Evolutionary conservation across 2,113 vertebrate genomes (phyloP).

Genomic region (Onychostoma macrolepis): DNA sequence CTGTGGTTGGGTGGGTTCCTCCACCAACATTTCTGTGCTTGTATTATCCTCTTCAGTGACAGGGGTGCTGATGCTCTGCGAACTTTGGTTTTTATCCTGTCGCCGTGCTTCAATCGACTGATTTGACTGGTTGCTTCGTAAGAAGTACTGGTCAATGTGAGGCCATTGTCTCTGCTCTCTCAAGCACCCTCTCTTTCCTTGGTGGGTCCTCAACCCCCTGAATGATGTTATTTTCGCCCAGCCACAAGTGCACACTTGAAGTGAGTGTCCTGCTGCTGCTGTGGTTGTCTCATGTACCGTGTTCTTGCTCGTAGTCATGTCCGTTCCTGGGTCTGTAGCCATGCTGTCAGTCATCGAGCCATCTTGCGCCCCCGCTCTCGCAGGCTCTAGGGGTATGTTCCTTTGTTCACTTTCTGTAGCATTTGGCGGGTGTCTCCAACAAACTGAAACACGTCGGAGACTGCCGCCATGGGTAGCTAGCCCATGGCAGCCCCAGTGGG

Average conservation of each 20-base stretch:
- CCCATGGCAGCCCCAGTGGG: background rate
- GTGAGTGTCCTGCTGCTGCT: background rate
- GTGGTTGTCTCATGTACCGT: slow-evolving; percentile 12
- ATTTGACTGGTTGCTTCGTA: slow-evolving; percentile 27
- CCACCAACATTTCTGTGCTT: slow-evolving; percentile 25
- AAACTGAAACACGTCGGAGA: background rate
- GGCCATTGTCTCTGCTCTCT: slow-evolving; percentile 5
- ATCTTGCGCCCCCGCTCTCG: slow-evolving; percentile 6
- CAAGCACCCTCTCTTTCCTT: background rate
- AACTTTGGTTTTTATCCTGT: slow-evolving; percentile 33
- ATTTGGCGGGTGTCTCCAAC: too few species aligned
- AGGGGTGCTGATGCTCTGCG: slow-evolving; percentile 31
- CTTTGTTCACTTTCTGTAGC: background rate
- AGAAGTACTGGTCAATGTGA: slow-evolving; percentile 7
- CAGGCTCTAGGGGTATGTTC: background rate
- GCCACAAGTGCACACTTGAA: background rate
- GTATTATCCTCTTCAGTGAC: slow-evolving; percentile 4
- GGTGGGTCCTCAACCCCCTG: background rate
- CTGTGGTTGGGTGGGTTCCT: slow-evolving; percentile 21
- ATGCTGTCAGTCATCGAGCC: slow-evolving; percentile 15
- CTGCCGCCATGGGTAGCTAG: background rate
- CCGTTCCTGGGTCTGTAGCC: background rate
- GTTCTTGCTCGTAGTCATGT: slow-evolving; percentile 14
- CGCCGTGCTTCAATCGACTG: slow-evolving; percentile 19
- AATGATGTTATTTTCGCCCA: slow-evolving; percentile 2